Evolutionary conservation across 2,888 invertebrate species (phyloP).

Genomic region (Cephonodes hylas): DNA sequence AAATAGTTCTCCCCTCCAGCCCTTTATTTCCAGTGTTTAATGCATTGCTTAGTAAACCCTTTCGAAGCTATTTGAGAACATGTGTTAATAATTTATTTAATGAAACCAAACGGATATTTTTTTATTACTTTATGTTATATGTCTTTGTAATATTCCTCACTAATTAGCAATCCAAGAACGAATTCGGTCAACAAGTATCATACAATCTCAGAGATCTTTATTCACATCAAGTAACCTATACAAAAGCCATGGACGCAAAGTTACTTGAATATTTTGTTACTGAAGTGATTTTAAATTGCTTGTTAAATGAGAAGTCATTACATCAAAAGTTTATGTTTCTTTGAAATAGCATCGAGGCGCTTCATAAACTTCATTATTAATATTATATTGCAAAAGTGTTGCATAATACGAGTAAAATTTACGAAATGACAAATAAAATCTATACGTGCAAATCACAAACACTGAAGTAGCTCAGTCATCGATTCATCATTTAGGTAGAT

Average conservation of each 20-base stretch:
- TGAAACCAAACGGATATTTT: no score
- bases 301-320: not conserved
- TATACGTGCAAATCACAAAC: no score
- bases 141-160: no score
- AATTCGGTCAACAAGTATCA: not conserved
- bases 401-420: not conserved
- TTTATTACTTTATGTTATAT: no score
- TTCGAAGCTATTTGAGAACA: no score
- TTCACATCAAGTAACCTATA: slow-evolving; percentile 1
- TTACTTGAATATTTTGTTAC: not conserved
- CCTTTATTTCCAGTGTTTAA: no score
- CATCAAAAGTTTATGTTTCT: not conserved
- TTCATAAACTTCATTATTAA: not conserved
- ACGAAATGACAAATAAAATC: not conserved
- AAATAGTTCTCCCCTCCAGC: no score
- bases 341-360: not conserved
- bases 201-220: not conserved
- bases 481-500: no score
- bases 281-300: not conserved
- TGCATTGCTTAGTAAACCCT: no score
- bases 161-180: no score
- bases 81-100: no score
- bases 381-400: not conserved
- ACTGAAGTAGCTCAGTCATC: no score
- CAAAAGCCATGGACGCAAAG: not conserved